Conservation (phyloP, 2,113 vertebrate genomes). For the Cyphomyrus discorhynchus region DNA sequence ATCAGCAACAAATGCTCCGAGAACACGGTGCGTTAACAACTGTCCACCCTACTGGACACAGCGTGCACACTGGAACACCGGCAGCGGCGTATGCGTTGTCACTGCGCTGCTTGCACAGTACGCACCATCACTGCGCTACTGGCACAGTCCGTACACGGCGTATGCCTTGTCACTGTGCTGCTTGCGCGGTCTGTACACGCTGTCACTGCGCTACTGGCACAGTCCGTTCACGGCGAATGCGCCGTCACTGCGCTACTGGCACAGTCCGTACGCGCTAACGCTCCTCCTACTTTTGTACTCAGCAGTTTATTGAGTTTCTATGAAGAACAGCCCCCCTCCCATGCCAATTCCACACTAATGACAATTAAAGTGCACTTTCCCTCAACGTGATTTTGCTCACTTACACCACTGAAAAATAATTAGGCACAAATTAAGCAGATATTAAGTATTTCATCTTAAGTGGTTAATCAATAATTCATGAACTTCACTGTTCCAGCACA, state of each 20-base stretch:
- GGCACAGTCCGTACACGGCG: too few relatives aligned
- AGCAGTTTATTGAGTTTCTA: background rate
- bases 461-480: background rate
- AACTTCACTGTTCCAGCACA: background rate
- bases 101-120: too few relatives aligned
- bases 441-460: background rate
- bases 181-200: too few relatives aligned
- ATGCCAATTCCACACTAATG: background rate
- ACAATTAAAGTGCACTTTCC: background rate
- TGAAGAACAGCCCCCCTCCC: background rate
- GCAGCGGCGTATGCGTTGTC: background rate
- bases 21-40: background rate
- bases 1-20: background rate
- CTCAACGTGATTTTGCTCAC: background rate
- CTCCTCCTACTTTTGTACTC: background rate
- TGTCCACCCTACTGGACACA: background rate
- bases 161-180: too few relatives aligned
- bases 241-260: background rate
- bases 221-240: too few relatives aligned
- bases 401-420: background rate
- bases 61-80: background rate
- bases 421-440: background rate
- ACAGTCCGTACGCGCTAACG: background rate
- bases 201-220: too few relatives aligned
- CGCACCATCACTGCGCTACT: too few relatives aligned